These are phyloP conservation scores for Anolis carolinensis DNA, from an alignment of 2,113 vertebrate species.

Conservation along the genomic window DNA sequence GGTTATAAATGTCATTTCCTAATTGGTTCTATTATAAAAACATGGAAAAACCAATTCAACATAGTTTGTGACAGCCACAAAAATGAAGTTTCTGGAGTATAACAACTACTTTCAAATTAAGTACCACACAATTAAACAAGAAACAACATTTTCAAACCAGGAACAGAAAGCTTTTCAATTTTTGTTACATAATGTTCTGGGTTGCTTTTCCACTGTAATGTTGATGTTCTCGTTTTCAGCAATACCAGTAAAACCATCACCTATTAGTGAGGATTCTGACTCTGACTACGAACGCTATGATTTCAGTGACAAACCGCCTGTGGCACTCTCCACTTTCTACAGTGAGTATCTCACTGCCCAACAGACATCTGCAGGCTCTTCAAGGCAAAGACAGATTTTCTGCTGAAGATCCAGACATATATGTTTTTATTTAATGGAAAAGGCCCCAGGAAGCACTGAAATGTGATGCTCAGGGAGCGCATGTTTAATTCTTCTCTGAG, in stretches of 20 bases:
- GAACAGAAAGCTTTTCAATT: no score
- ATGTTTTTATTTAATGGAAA: neutral
- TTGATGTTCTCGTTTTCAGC: constrained; percentile 1
- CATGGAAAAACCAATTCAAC: no score
- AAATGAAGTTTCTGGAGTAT: no score
- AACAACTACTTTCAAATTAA: no score
- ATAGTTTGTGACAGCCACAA: no score
- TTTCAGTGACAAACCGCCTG: constrained; percentile 71
- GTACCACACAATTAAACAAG: no score
- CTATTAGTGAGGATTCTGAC: constrained; percentile 51
- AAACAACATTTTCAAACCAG: no score
- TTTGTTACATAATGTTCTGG: neutral
- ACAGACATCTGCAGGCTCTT: neutral
- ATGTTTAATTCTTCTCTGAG: neutral
- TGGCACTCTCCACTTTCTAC: constrained; percentile 78
- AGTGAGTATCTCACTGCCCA: constrained; percentile 65
- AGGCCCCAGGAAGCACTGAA: neutral
- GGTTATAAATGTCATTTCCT: no score
- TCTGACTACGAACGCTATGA: constrained; percentile 77
- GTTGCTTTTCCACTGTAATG: neutral
- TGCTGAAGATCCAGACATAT: neutral
- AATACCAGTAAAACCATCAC: accelerated
- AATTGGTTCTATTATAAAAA: no score
- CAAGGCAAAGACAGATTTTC: no score
- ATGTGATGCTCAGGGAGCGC: no score